phyloP scores from a whole-genome alignment of 2,113 vertebrate genomes.

The Oncorhynchus mykiss region DNA sequence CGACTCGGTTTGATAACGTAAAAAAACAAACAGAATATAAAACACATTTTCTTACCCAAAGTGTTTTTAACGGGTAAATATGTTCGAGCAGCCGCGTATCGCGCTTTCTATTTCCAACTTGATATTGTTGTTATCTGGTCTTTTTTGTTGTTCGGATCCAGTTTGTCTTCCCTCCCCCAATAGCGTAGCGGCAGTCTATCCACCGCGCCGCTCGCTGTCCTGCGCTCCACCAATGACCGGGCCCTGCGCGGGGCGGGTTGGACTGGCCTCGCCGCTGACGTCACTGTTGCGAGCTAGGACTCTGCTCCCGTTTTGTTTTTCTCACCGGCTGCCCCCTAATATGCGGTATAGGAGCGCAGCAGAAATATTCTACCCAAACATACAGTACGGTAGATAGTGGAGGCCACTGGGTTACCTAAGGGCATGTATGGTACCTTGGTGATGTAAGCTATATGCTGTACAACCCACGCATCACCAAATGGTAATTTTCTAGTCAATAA shows the following conservation, averaged over 20 bases:
- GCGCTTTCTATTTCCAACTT: constrained; percentile 25
- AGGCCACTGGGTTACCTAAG: no score
- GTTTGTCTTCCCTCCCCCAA: constrained; percentile 58
- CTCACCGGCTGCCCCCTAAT: constrained; percentile 35
- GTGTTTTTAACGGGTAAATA: background rate
- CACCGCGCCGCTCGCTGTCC: constrained; percentile 44
- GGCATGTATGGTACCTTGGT: no score
- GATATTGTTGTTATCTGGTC: constrained; percentile 45
- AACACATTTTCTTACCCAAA: constrained; percentile 56
- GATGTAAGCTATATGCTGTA: no score
- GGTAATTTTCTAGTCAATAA: no score
- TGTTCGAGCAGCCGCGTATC: constrained; percentile 4
- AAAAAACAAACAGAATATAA: no score
- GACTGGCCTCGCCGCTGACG: constrained; percentile 36
- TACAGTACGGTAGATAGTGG: no score
- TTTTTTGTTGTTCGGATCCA: constrained; percentile 21
- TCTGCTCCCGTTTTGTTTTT: constrained; percentile 54
- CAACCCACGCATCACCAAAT: no score
- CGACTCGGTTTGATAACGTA: no score
- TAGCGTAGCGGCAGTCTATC: constrained; percentile 36
- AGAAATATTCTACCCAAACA: no score
- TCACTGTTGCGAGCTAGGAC: constrained; percentile 67
- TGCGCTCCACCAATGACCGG: constrained; percentile 13
- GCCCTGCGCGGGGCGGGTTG: background rate
- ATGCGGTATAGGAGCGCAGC: constrained; percentile 4